Base-by-base conservation (phyloP, 2,113 vertebrate species). In the Bubo blakistoni region DNA sequence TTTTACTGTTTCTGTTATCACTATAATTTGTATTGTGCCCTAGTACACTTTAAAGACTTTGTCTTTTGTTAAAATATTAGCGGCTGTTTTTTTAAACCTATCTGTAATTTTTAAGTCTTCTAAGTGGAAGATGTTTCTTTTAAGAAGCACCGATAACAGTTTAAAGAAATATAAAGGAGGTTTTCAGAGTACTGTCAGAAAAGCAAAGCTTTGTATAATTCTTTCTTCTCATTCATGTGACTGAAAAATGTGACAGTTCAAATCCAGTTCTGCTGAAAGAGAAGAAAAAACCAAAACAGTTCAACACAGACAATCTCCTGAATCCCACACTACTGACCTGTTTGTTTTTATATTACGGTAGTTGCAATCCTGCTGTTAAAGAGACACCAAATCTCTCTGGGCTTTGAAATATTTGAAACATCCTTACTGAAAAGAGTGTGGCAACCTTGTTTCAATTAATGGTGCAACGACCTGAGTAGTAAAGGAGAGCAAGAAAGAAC, bases 131-230 rank as follows among this genome's bases (percentile, higher is more conserved):
- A 54, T 51, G 11, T 76, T 89, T 91, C 38, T 87, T 94, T 72
- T 72, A 86, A 91, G 69, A 83, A 78, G 10, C 32, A 54, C 11
- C 11, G 4, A 44, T 81, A 85, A 46, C 12, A 76, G 67, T 16
- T 58, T 90, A 80, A 89, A 25, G 59, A 86, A 87, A 38, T 32
- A 76, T 76, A 57, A 94, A 84, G 47, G 47, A 59, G 27, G 13
- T 62, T 92, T 85, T 82, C 78, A 74, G n/a, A 93, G 18, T 49
- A 69, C n/a, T 86, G 51, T 90, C 63, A 88, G 59, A 88, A 61
- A 78, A 88, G 13, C 12, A 93, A 86, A 92, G 19, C 46, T 92
- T 16, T 80, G 7, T 54, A 30, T 91, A 72, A 67, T 90, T 76
- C 76, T 88, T 94, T 88, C 61, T 88, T 88, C 51, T 73, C 17